These are phyloP conservation scores for Gymnoscopelus microlampas DNA, from an alignment of 2,797 vertebrate species.

Conservation along the genomic window DNA sequence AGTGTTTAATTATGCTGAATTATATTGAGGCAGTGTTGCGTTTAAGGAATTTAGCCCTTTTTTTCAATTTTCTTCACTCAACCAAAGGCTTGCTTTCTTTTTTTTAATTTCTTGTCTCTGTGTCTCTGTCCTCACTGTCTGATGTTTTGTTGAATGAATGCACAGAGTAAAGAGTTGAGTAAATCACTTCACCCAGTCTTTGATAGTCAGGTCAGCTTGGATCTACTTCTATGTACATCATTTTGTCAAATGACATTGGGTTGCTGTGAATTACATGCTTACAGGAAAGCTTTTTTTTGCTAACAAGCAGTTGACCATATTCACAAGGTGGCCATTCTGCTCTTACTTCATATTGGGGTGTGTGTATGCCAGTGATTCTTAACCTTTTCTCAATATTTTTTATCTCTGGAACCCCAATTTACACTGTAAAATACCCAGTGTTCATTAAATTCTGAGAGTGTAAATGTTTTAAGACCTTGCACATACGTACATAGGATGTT, in stretches of 20 bases:
- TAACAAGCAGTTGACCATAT: background rate
- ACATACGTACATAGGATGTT: background rate
- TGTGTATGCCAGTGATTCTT: too few species aligned
- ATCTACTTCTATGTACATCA: constrained; percentile 70
- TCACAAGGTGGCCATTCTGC: background rate
- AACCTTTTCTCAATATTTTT: too few species aligned
- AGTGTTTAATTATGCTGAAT: too few species aligned
- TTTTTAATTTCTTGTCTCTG: constrained; percentile 3
- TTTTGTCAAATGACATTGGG: constrained; percentile 59
- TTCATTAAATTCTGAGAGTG: too few species aligned
- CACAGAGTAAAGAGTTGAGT: background rate
- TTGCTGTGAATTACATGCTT: constrained; percentile 20
- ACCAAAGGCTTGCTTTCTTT: background rate
- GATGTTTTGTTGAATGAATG: constrained; percentile 1
- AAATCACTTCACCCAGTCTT: constrained; percentile 5
- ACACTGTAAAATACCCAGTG: too few species aligned
- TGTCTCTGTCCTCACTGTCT: constrained; percentile 12
- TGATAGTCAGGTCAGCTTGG: constrained; percentile 52
- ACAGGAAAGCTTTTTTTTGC: too few species aligned
- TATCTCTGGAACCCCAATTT: too few species aligned
- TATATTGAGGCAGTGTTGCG: too few species aligned
- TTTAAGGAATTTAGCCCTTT: background rate
- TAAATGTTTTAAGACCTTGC: background rate
- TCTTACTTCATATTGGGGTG: too few species aligned
- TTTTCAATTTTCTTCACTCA: constrained; percentile 6